Base-by-base conservation (phyloP, 2,113 vertebrate species). In the Lagopus muta region DNA sequence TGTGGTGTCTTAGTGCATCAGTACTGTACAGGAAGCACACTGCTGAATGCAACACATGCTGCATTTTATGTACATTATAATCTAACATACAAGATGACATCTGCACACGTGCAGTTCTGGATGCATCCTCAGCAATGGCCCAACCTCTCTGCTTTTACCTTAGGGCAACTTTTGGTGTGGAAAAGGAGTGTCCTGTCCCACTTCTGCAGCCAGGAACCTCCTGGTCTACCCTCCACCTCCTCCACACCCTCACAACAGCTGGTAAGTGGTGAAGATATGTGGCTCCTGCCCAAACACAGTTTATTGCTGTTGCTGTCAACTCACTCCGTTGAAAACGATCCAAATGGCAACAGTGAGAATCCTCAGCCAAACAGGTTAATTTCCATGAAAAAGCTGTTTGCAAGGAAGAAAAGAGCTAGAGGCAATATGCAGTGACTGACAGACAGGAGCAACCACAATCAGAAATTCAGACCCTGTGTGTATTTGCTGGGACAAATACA, bases 291-390 rank as follows among this genome's bases (percentile, higher is more conserved):
- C 75, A 90, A 91, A 90, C 45, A 50, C 54, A 89, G 50, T 70
- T 83, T 47, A 86, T 64, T 88, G 69, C 72, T 92, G 48, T 34
- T 86, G 82, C 67, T 88, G 64, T 91, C 90, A 95, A 47, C 72
- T 80, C 36, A 22, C 50, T 43, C 47, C 61, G 27, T 13, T 54
- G 55, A 95, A 89, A 93, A 82, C 24, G 71, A 81, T 78, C 47
- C 91, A 67, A 82, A 80, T 0, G 14, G 24, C 75, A 86, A 76
- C 67, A 80, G 54, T 2, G 1, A 88, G 71, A 36, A 70, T 77
- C 69, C 92, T 43, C 74, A 69, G 64, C 57, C 79, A 74, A 87
- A 92, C 32, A 71, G 69, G 60, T 82, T 88, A 47, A 95, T 77
- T 86, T 80, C 79, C 57, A 77, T 8, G 19, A 43, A 82, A 62